These are phyloP conservation scores for Acanthisitta chloris DNA, from an alignment of 2,113 vertebrate species.

Conservation along the genomic window DNA sequence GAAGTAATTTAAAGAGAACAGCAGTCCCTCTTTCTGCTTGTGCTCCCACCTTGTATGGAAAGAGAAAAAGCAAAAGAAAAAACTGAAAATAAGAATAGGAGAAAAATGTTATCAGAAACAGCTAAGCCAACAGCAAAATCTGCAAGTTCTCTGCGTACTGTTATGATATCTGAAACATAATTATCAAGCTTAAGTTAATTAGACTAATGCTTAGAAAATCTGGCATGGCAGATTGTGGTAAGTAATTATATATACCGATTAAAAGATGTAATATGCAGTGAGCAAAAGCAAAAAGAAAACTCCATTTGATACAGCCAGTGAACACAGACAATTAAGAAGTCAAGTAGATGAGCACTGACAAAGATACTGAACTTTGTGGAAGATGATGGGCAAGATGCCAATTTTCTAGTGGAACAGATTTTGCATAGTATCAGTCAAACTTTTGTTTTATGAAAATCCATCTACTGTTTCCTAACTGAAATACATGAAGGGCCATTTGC, in stretches of 20 bases:
- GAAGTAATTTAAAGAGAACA: slow-evolving; percentile 15
- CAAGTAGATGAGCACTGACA: slow-evolving; percentile 33
- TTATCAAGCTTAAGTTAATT: slow-evolving; percentile 83
- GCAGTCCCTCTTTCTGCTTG: background rate
- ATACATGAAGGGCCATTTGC: background rate
- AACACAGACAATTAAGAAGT: slow-evolving; percentile 49
- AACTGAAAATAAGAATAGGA: slow-evolving; percentile 17
- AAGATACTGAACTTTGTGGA: slow-evolving; percentile 22
- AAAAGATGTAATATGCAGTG: slow-evolving; percentile 71
- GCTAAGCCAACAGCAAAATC: slow-evolving; percentile 59
- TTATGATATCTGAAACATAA: slow-evolving; percentile 73
- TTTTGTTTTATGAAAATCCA: slow-evolving; percentile 54
- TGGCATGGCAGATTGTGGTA: slow-evolving; percentile 78
- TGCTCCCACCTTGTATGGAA: background rate
- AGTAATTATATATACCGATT: slow-evolving; percentile 81
- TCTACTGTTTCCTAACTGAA: background rate
- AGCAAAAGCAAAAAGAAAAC: slow-evolving; percentile 63
- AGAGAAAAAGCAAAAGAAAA: background rate
- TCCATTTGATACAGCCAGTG: slow-evolving; percentile 50
- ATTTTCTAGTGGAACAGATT: slow-evolving; percentile 15
- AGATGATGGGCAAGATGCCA: background rate
- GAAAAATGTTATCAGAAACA: slow-evolving; percentile 55
- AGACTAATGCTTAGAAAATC: slow-evolving; percentile 82
- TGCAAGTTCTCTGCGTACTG: slow-evolving; percentile 40
- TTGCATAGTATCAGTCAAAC: slow-evolving; percentile 30